A percentile compares a stretch with the other conserved stretches of the same genome.
These are phyloP conservation scores for Ormia ochracea DNA, from an alignment of 2,888 invertebrate species.

Conservation along the genomic window DNA sequence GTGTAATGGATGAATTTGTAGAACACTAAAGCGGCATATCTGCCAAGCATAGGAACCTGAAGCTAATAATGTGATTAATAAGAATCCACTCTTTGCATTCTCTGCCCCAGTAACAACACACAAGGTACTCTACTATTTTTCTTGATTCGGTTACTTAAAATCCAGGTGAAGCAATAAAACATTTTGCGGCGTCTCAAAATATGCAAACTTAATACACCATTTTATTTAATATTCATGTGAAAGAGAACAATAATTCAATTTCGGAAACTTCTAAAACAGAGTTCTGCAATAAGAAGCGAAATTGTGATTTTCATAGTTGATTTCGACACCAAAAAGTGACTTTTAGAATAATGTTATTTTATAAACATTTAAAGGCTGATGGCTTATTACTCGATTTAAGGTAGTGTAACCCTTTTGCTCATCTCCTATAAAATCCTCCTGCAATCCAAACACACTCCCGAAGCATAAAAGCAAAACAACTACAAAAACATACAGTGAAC, in stretches of 20 bases:
- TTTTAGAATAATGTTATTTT: not conserved
- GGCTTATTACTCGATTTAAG: not conserved
- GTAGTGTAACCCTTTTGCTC: not conserved
- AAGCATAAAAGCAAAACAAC: not conserved
- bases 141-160: not conserved
- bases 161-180: not conserved
- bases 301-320: too few relatives aligned
- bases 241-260: not conserved
- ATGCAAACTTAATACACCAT: not conserved
- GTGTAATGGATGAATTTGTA: too few relatives aligned
- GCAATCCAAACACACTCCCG: not conserved
- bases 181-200: not conserved
- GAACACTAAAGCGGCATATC: too few relatives aligned
- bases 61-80: not conserved
- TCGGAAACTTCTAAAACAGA: too few relatives aligned
- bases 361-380: not conserved
- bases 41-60: too few relatives aligned
- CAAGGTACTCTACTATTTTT: not conserved
- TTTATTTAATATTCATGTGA: not conserved
- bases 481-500: conserved; percentile 1
- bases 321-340: not conserved
- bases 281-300: too few relatives aligned
- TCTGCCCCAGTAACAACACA: not conserved
- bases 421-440: not conserved
- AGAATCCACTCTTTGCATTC: not conserved